These are phyloP conservation scores for Atrichornis clamosus DNA, from an alignment of 2,113 vertebrate species.

Conservation along the genomic window DNA sequence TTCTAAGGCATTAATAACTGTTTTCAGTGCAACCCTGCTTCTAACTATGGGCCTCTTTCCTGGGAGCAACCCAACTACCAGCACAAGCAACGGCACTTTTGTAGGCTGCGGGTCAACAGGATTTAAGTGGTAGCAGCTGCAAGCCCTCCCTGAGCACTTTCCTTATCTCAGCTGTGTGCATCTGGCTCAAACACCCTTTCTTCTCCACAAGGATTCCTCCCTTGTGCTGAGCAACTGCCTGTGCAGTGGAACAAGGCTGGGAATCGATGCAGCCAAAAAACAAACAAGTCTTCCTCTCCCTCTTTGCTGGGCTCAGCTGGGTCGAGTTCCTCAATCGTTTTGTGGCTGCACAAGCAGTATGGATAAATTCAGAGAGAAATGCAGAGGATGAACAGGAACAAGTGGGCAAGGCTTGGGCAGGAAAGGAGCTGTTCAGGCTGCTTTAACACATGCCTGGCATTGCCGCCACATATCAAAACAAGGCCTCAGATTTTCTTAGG, in stretches of 20 bases:
- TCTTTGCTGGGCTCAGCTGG: not conserved
- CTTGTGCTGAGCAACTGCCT: not conserved
- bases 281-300: not conserved
- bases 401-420: not conserved
- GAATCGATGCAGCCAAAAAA: fast-evolving
- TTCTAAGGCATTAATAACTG: not conserved
- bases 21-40: not conserved
- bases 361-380: not conserved
- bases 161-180: not conserved
- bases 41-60: not conserved
- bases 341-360: not conserved
- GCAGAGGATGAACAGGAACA: not conserved
- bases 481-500: not conserved
- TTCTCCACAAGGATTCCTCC: not conserved
- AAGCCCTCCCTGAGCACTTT: not conserved
- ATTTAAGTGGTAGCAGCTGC: not conserved
- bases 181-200: not conserved
- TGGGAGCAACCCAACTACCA: not conserved
- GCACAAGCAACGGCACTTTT: fast-evolving
- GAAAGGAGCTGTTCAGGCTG: not conserved
- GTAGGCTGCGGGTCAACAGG: not conserved
- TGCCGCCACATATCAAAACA: not conserved
- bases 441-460: not conserved
- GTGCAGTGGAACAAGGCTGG: not conserved
- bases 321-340: not conserved